A percentile compares a stretch with the other conserved stretches of the same genome.
Conservation (phyloP, 2,797 vertebrate species). For the Parotocinclus haroldoi region DNA sequence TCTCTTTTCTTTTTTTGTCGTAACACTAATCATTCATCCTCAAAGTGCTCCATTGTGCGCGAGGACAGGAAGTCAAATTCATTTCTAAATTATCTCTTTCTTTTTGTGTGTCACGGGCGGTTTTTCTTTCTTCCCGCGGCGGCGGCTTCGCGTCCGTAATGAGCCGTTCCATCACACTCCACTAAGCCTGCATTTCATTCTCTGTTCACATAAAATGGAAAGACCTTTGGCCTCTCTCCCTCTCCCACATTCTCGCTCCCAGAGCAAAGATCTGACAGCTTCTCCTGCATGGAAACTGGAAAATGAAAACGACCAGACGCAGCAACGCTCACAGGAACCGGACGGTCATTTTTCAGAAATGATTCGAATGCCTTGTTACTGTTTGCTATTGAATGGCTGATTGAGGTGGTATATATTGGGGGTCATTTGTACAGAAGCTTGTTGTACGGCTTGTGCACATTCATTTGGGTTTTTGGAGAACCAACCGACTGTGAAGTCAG, state of each 20-base stretch:
- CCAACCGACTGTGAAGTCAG: too few relatives aligned
- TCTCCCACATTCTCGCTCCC: conserved; percentile 7
- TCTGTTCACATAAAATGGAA: conserved; percentile 56
- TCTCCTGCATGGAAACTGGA: conserved; percentile 32
- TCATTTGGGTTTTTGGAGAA: too few relatives aligned
- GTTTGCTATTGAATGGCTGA: background rate
- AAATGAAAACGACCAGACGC: conserved; percentile 58
- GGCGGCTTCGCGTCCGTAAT: conserved; percentile 66
- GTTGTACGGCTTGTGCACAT: too few relatives aligned
- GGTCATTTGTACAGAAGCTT: too few relatives aligned
- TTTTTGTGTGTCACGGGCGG: background rate
- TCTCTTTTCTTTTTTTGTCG: background rate
- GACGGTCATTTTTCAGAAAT: conserved; percentile 47
- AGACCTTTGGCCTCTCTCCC: conserved; percentile 54
- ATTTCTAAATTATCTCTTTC: conserved; percentile 49
- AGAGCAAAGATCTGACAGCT: conserved; percentile 67
- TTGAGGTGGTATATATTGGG: too few relatives aligned
- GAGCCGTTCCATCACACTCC: conserved; percentile 67
- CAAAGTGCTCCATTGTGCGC: conserved; percentile 47
- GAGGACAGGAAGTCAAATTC: conserved; percentile 43
- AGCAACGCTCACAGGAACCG: conserved; percentile 63
- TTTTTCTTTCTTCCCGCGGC: conserved; percentile 34
- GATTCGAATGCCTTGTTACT: background rate
- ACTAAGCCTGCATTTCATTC: conserved; percentile 64
- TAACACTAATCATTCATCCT: conserved; percentile 48